A percentile compares a stretch with the other conserved stretches of the same genome.
Evolutionary conservation across 2,113 vertebrate genomes (phyloP).

Genomic region (Pithys albifrons): DNA sequence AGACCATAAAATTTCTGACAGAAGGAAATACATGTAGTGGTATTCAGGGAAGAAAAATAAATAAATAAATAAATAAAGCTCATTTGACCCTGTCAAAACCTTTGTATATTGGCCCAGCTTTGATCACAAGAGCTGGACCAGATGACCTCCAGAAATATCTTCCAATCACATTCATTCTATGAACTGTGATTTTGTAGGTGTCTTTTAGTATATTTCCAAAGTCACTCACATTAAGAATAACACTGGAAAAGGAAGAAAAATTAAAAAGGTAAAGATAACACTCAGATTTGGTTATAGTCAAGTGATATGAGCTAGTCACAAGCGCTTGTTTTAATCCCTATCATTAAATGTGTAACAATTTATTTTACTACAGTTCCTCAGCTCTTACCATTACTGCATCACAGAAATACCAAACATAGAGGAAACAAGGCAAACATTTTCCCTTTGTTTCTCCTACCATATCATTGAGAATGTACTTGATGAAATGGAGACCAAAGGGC

Average conservation of each 20-base stretch:
- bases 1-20: neutral
- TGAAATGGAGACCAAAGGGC: neutral
- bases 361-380: neutral
- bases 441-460: neutral
- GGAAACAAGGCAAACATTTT: neutral
- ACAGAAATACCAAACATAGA: neutral
- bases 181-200: neutral
- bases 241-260: neutral
- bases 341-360: neutral
- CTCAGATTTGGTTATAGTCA: neutral
- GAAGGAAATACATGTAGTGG: neutral
- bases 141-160: neutral
- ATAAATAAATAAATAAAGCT: fast-evolving
- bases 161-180: neutral
- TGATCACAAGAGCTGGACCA: neutral
- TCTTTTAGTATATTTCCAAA: neutral
- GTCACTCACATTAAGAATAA: neutral
- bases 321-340: neutral
- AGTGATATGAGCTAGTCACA: neutral
- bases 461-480: neutral
- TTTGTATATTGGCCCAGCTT: neutral
- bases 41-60: fast-evolving
- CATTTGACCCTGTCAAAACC: neutral
- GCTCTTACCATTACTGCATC: neutral
- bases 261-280: neutral